Percentiles rank a stretch among this genome's conserved stretches.
These are phyloP conservation scores for Smittia sp. DNA, from an alignment of 2,888 invertebrate genomes.

Conservation along the genomic window DNA sequence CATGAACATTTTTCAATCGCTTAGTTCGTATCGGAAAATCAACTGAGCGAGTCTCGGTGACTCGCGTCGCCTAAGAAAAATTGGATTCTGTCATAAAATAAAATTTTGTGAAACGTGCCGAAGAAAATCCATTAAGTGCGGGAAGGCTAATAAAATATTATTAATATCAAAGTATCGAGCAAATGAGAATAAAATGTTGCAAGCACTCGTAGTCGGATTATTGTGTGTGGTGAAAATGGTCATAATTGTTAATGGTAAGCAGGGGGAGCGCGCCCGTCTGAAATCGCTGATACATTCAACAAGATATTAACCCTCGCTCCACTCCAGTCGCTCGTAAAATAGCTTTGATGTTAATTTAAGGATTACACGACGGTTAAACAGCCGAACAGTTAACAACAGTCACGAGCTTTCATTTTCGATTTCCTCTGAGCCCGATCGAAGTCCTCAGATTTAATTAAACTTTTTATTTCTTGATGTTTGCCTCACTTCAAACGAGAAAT, in stretches of 20 bases:
- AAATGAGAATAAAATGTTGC: conserved; percentile 35
- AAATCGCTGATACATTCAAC: neutral
- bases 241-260: conserved; percentile 35
- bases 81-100: conserved; percentile 1
- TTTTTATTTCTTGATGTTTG: neutral
- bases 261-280: neutral
- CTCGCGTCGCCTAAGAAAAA: neutral
- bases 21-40: neutral
- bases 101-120: neutral
- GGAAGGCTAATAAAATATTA: conserved; percentile 30
- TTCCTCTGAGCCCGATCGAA: neutral
- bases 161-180: conserved; percentile 19
- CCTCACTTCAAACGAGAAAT: neutral
- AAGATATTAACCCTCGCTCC: neutral
- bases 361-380: conserved; percentile 6
- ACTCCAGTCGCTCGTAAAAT: neutral
- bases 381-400: too few relatives aligned
- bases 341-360: neutral
- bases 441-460: neutral
- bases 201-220: conserved; percentile 21
- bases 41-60: neutral
- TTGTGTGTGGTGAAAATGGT: conserved; percentile 31
- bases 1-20: neutral
- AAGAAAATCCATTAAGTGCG: neutral
- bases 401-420: too few relatives aligned